These are phyloP conservation scores for Hoplostethus mediterraneus DNA, from an alignment of 2,797 vertebrate genomes.

Conservation along the genomic window DNA sequence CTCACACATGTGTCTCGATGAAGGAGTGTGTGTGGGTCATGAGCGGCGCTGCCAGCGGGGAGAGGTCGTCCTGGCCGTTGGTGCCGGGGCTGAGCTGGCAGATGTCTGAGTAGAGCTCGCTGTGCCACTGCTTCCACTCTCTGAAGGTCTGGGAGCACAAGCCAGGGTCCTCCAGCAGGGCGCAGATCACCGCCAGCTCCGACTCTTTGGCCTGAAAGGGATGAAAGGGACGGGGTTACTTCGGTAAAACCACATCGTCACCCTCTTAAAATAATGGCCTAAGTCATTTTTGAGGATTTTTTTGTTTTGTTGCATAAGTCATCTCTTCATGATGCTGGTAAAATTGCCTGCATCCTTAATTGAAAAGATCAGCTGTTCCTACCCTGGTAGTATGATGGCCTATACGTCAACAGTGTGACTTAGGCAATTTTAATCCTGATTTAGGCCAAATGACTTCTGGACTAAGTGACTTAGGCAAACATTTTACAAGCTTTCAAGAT, in stretches of 20 bases:
- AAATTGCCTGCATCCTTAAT: no score
- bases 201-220: slow-evolving; percentile 90
- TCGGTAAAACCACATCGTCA: background rate
- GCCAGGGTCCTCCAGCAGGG: slow-evolving; percentile 88
- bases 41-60: slow-evolving; percentile 82
- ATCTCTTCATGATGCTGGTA: no score
- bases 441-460: no score
- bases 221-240: slow-evolving; percentile 33
- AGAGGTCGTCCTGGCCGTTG: slow-evolving; percentile 87
- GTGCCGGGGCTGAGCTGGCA: slow-evolving; percentile 89
- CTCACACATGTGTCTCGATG: slow-evolving; percentile 93
- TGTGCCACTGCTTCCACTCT: slow-evolving; percentile 93
- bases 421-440: no score
- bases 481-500: no score
- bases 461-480: no score
- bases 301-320: no score
- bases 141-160: slow-evolving; percentile 91
- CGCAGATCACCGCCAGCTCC: slow-evolving; percentile 87
- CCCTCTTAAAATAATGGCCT: no score
- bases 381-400: no score
- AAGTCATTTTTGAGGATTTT: no score
- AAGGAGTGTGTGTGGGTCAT: slow-evolving; percentile 93
- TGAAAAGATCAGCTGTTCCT: no score
- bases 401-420: no score
- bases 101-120: slow-evolving; percentile 92